Evolutionary conservation across 2,888 invertebrate genomes (phyloP).

Genomic region (Sinohyriopsis cumingii): DNA sequence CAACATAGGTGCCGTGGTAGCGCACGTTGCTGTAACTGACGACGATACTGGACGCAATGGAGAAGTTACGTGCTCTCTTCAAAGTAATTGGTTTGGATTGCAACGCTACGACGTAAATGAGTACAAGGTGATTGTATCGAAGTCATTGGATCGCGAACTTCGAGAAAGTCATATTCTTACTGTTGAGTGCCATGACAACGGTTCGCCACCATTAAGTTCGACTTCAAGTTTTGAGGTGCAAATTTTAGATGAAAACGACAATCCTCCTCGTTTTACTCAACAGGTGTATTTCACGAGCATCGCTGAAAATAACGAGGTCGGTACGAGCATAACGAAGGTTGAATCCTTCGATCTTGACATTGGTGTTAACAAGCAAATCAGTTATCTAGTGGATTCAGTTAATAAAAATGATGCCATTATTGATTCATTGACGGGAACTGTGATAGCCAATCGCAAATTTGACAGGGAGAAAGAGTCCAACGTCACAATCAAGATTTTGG

Average conservation of each 20-base stretch:
- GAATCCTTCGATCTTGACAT: slow-evolving; percentile 37
- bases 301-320: slow-evolving; percentile 43
- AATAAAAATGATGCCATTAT: slow-evolving; percentile 85
- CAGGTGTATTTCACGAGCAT: slow-evolving; percentile 69
- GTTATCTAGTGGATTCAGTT: slow-evolving; percentile 75
- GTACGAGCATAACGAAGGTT: slow-evolving; percentile 38
- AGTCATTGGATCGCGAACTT: slow-evolving; percentile 39
- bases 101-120: slow-evolving; percentile 42
- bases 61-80: slow-evolving; percentile 38
- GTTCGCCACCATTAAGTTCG: slow-evolving; percentile 34
- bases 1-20: slow-evolving; percentile 46
- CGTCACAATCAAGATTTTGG: slow-evolving; percentile 92
- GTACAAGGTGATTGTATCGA: slow-evolving; percentile 44
- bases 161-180: slow-evolving; percentile 27
- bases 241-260: slow-evolving; percentile 91
- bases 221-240: slow-evolving; percentile 37
- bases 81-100: slow-evolving; percentile 34
- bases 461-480: slow-evolving; percentile 87
- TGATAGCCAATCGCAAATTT: slow-evolving; percentile 86
- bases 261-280: slow-evolving; percentile 82
- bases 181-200: slow-evolving; percentile 40
- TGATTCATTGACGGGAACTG: slow-evolving; percentile 86
- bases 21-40: slow-evolving; percentile 44
- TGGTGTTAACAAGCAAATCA: slow-evolving; percentile 53
- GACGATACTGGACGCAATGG: slow-evolving; percentile 52